Base-by-base conservation (phyloP, 2,797 vertebrate genomes). In the Amazona ochrocephala region DNA sequence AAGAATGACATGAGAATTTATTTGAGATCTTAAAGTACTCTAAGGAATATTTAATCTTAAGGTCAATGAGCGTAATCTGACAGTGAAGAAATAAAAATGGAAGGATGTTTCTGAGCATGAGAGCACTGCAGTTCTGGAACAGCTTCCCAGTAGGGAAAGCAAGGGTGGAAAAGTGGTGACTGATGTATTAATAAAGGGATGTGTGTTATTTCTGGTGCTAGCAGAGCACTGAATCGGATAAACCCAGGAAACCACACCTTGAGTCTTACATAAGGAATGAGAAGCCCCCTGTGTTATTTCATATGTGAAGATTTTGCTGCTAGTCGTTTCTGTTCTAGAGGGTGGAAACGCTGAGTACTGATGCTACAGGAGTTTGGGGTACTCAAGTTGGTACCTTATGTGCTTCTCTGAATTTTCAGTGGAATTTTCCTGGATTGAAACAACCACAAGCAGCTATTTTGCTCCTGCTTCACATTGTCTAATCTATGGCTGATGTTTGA, bases 191-290 rank as follows among this genome's bases (percentile, higher is more conserved):
- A 27, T 39, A 44, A 61, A 83, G 51, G 66, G 34, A 39, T 78
- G 77, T 8, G 50, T 20, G 5, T 50, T 26, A 45, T 75, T 74
- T 85, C 51, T 94, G 72, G 17, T 66, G 44, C 47, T 80, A n/a
- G 9, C 54, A 67, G 68, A 71, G 79, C 53, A 4, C 37, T 60
- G 89, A 58, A 34, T 73, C 39, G 58, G 66, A 60, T 87, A 82
- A 82, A 79, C 64, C 53, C 19, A 10, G 77, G 77, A 87, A 70
- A 82, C 91, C 87, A 79, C 89, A 66, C 81, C 71, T 89, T 37
- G 10, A 58, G 84, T 70, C 86, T 90, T 84, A 84, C 29, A 16
- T 53, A 68, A 86, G 11, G 32, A 32, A 32, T 8, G 45, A 78
- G 80, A 66, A 84, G 24, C 54, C 54, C 60, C 13, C 42, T 84